phyloP scores from a whole-genome alignment of 1,140 invertebrate species.

The Rhyacophila brunnea region DNA sequence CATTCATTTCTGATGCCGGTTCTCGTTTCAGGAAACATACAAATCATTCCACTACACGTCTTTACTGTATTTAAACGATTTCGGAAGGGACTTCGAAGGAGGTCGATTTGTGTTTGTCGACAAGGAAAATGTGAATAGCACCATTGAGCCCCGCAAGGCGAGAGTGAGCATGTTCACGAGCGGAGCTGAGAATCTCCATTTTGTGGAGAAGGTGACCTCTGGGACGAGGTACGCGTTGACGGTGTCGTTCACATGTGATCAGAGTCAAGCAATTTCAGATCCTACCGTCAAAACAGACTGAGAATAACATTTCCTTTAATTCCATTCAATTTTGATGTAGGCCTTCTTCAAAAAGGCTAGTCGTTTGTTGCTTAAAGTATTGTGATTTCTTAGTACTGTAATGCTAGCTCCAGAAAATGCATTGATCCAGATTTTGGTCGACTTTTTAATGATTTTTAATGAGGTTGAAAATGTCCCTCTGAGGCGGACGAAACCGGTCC shows the following conservation, averaged over 20 bases:
- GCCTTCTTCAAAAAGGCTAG: conserved; percentile 2
- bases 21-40: conserved; percentile 71
- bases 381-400: conserved; percentile 5
- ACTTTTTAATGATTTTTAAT: no score
- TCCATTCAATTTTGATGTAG: no score
- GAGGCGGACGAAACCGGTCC: no score
- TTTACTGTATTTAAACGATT: conserved; percentile 77
- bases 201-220: conserved; percentile 74
- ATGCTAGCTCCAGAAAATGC: no score
- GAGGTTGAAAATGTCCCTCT: no score
- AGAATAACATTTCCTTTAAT: conserved; percentile 10
- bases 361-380: background rate
- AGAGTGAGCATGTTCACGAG: conserved; percentile 84
- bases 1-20: conserved; percentile 11
- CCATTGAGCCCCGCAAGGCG: conserved; percentile 76
- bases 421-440: no score
- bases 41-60: conserved; percentile 84
- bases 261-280: conserved; percentile 60
- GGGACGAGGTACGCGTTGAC: conserved; percentile 78
- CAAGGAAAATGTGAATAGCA: conserved; percentile 63
- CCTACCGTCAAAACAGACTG: conserved; percentile 45
- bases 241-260: conserved; percentile 83
- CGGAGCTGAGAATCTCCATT: conserved; percentile 80
- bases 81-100: conserved; percentile 72
- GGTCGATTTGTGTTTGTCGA: conserved; percentile 84